phyloP scores from a whole-genome alignment of 2,888 invertebrate species.

The Pachydiplax longipennis region DNA sequence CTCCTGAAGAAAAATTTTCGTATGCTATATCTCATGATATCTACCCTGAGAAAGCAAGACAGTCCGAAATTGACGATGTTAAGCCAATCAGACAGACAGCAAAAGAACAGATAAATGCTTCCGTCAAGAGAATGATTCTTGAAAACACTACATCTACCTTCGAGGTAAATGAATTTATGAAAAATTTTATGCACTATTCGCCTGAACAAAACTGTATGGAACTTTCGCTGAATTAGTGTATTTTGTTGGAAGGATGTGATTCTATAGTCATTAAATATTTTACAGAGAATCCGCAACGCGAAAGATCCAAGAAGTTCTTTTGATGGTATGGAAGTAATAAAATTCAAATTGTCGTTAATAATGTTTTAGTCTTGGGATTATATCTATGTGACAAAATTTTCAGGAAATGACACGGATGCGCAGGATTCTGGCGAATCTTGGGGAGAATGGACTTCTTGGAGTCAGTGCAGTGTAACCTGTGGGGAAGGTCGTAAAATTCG shows the following conservation, averaged over 20 bases:
- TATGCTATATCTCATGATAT: background rate
- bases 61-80: background rate
- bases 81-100: too few relatives aligned
- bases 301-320: too few relatives aligned
- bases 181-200: too few relatives aligned
- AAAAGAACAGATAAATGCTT: too few relatives aligned
- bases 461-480: background rate
- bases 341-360: too few relatives aligned
- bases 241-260: background rate
- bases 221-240: too few relatives aligned
- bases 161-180: too few relatives aligned
- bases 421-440: background rate
- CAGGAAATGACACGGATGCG: background rate
- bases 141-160: background rate
- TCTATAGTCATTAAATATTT: background rate
- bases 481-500: background rate
- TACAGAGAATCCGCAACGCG: background rate
- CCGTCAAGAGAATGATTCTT: too few relatives aligned
- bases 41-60: background rate
- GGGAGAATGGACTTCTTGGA: background rate
- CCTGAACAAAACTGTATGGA: too few relatives aligned
- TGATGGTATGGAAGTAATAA: too few relatives aligned
- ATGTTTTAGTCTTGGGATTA: too few relatives aligned
- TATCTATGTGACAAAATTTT: too few relatives aligned
- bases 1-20: background rate